Conservation (phyloP, 2,797 vertebrate species). For the Leptatherina wallacei region DNA sequence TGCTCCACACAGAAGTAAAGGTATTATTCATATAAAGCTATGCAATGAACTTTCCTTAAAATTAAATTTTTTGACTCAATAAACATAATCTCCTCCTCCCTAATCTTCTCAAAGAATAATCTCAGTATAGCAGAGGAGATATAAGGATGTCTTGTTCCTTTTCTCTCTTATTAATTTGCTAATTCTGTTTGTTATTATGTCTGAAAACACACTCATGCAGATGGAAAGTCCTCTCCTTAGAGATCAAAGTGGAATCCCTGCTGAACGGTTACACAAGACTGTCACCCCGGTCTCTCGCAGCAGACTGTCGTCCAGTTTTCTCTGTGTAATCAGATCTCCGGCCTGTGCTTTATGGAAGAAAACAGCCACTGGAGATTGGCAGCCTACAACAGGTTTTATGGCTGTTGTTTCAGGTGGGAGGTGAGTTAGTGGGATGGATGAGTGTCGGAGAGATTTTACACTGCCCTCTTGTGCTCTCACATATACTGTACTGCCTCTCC, state of each 20-base stretch:
- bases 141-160: constrained; percentile 15
- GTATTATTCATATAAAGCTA: constrained; percentile 31
- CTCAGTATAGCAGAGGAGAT: constrained; percentile 21
- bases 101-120: constrained; percentile 57
- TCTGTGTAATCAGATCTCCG: constrained; percentile 87
- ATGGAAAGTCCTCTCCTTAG: constrained; percentile 82
- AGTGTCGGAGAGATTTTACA: constrained; percentile 80
- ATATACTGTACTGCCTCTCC: constrained; percentile 69
- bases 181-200: constrained; percentile 59
- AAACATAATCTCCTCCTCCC: constrained; percentile 51
- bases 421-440: constrained; percentile 68
- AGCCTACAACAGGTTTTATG: constrained; percentile 84
- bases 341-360: constrained; percentile 64
- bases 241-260: constrained; percentile 90
- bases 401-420: constrained; percentile 85
- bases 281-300: constrained; percentile 86
- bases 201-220: constrained; percentile 78
- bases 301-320: constrained; percentile 83
- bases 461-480: constrained; percentile 84
- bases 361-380: constrained; percentile 74
- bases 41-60: constrained; percentile 40
- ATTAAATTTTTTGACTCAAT: constrained; percentile 63
- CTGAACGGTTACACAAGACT: constrained; percentile 87
- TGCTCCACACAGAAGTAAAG: constrained; percentile 36
- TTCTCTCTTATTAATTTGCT: constrained; percentile 48